Percentiles rank a stretch among this genome's conserved stretches.
phyloP scores from a whole-genome alignment of 2,888 invertebrate species.

The Crepidodera aurea region DNA sequence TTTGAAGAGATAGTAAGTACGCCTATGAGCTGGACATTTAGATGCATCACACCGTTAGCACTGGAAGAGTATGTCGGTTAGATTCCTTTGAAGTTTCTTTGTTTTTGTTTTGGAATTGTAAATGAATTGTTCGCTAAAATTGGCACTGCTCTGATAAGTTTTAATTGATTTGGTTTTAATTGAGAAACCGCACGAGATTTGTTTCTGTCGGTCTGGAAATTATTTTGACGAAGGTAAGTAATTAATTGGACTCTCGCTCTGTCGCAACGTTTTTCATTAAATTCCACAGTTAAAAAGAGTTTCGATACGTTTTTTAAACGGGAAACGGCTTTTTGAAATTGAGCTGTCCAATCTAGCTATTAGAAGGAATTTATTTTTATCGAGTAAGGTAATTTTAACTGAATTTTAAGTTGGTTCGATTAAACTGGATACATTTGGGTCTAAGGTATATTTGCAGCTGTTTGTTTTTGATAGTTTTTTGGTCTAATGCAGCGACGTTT shows the following conservation, averaged over 20 bases:
- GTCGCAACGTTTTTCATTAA: slow-evolving; percentile 19
- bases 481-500: too few species aligned
- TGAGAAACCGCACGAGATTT: slow-evolving; percentile 30
- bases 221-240: slow-evolving; percentile 30
- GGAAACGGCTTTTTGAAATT: slow-evolving; percentile 15
- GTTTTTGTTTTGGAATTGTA: slow-evolving; percentile 21
- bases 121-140: slow-evolving; percentile 31
- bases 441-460: neutral
- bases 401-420: neutral
- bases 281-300: slow-evolving; percentile 13
- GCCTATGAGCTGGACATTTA: neutral
- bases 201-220: slow-evolving; percentile 22
- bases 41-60: neutral
- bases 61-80: neutral
- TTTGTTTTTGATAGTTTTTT: neutral
- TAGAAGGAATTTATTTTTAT: slow-evolving; percentile 20
- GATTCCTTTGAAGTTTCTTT: slow-evolving; percentile 30
- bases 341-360: slow-evolving; percentile 6
- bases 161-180: slow-evolving; percentile 31
- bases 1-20: too few species aligned
- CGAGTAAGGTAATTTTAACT: neutral
- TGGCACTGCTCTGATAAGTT: slow-evolving; percentile 27
- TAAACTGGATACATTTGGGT: neutral
- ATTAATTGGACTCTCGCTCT: slow-evolving; percentile 17
- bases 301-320: neutral